Conservation (phyloP, 2,888 invertebrate genomes). For the Caenorhabditis sp. region DNA sequence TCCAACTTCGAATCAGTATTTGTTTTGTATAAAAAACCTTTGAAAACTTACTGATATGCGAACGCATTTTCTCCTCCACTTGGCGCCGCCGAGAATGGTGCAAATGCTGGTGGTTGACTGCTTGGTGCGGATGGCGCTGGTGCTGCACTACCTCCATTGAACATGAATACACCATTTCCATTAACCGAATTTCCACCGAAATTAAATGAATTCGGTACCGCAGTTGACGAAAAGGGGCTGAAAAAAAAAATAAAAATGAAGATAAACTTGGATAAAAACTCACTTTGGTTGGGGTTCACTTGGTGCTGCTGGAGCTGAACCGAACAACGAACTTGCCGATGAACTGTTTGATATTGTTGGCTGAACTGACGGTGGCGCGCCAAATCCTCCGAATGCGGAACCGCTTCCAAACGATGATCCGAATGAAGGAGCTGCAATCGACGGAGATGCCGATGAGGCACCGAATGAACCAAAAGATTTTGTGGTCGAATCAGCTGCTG, state of each 20-base stretch:
- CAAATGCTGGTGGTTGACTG: slow-evolving; percentile 21
- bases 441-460: neutral
- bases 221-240: slow-evolving; percentile 18
- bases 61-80: slow-evolving; percentile 36
- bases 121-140: slow-evolving; percentile 3
- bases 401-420: slow-evolving; percentile 2
- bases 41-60: slow-evolving; percentile 32
- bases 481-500: slow-evolving; percentile 10
- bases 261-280: neutral
- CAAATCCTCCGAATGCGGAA: slow-evolving; percentile 24
- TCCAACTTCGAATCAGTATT: too few relatives aligned
- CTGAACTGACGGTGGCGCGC: slow-evolving; percentile 4
- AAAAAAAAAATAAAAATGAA: slow-evolving; percentile 6
- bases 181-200: slow-evolving; percentile 1
- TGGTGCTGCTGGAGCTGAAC: slow-evolving; percentile 2
- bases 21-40: neutral
- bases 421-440: slow-evolving; percentile 1
- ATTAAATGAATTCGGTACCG: slow-evolving; percentile 16
- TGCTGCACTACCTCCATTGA: neutral
- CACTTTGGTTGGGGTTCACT: slow-evolving; percentile 17
- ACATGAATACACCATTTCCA: slow-evolving; percentile 14
- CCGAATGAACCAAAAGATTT: slow-evolving; percentile 13
- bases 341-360: slow-evolving; percentile 34
- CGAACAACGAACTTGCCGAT: slow-evolving; percentile 33
- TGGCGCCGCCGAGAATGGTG: slow-evolving; percentile 2